Percentiles rank a stretch among this genome's conserved stretches.
phyloP scores from a whole-genome alignment of 1,140 invertebrate species.

The Papilio dardanus region DNA sequence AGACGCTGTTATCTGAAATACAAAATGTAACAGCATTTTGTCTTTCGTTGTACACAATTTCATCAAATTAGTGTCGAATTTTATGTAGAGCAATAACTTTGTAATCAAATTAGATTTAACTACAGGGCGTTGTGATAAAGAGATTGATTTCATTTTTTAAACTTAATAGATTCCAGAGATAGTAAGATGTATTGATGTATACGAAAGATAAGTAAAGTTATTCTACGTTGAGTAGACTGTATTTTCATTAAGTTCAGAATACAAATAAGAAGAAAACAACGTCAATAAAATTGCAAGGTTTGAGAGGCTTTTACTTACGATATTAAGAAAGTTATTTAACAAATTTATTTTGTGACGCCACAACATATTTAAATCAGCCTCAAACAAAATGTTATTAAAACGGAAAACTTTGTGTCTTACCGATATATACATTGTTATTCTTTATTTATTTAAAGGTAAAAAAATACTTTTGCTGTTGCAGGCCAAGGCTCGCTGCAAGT shows the following conservation, averaged over 20 bases:
- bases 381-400: neutral
- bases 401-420: too few relatives aligned
- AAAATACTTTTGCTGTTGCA: too few relatives aligned
- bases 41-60: neutral
- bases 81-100: conserved; percentile 15
- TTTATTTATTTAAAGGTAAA: too few relatives aligned
- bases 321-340: conserved; percentile 3
- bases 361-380: neutral
- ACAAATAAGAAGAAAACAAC: conserved; percentile 3
- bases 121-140: neutral
- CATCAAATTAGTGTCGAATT: conserved; percentile 8
- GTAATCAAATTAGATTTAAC: conserved; percentile 5
- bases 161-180: too few relatives aligned
- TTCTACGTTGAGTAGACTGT: neutral
- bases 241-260: neutral
- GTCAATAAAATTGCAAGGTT: neutral
- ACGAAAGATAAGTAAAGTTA: neutral
- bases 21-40: neutral
- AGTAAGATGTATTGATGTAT: too few relatives aligned
- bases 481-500: too few relatives aligned
- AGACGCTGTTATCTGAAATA: neutral
- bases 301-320: neutral
- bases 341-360: neutral
- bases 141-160: too few relatives aligned
- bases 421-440: too few relatives aligned